Percentiles rank a stretch among this genome's conserved stretches.
These are phyloP conservation scores for Eonycteris spelaea DNA, from an alignment of 2,113 vertebrate genomes.

Conservation along the genomic window DNA sequence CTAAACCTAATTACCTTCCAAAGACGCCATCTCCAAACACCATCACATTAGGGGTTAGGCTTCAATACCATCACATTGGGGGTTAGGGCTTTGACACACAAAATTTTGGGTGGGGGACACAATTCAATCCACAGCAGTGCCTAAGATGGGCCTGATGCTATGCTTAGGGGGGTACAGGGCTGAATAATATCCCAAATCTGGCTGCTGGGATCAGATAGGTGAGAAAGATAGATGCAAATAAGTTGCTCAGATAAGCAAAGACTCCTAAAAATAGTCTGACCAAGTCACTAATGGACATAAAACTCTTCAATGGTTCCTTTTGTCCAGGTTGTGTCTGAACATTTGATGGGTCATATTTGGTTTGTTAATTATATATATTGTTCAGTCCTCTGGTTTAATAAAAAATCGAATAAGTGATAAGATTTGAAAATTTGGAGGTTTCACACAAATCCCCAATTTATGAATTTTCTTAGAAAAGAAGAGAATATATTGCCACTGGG, in stretches of 20 bases:
- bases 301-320: neutral
- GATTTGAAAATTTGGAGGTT: neutral
- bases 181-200: neutral
- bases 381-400: neutral
- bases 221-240: neutral
- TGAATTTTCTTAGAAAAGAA: neutral
- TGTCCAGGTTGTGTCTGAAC: neutral
- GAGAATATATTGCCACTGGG: neutral
- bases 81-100: neutral
- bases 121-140: neutral
- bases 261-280: neutral
- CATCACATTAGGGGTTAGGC: neutral
- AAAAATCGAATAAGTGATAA: neutral
- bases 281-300: neutral
- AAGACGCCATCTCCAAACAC: neutral
- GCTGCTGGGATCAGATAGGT: neutral
- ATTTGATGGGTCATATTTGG: neutral
- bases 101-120: neutral
- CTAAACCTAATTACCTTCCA: neutral
- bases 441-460: neutral
- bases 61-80: neutral
- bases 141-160: neutral
- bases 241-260: conserved; percentile 1
- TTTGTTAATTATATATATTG: neutral
- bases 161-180: neutral